These are phyloP conservation scores for Schizotus pectinicornis DNA, from an alignment of 2,888 invertebrate species.

Conservation along the genomic window DNA sequence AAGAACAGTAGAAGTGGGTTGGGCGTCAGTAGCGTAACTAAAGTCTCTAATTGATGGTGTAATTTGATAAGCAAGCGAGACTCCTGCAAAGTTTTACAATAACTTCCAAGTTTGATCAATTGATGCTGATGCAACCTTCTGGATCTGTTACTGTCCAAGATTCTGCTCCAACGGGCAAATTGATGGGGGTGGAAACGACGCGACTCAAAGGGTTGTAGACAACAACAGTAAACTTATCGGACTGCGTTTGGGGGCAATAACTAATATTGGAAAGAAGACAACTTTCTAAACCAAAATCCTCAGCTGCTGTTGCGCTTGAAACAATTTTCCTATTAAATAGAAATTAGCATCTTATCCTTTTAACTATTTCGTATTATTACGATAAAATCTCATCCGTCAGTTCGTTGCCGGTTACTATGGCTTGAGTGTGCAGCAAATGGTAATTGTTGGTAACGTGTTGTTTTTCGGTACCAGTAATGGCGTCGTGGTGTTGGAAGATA, in stretches of 20 bases:
- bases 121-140: constrained; percentile 9
- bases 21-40: constrained; percentile 20
- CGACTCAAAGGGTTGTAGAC: constrained; percentile 70
- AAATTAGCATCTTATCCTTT: not conserved
- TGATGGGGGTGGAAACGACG: constrained; percentile 60
- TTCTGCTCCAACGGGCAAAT: constrained; percentile 60
- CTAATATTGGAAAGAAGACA: constrained; percentile 70
- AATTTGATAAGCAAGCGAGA: constrained; percentile 27
- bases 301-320: constrained; percentile 7
- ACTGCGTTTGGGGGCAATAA: constrained; percentile 63
- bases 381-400: constrained; percentile 6
- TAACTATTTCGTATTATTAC: constrained; percentile 1
- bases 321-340: constrained; percentile 14
- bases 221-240: constrained; percentile 61
- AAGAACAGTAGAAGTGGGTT: constrained; percentile 7
- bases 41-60: constrained; percentile 30
- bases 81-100: constrained; percentile 19
- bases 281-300: constrained; percentile 48
- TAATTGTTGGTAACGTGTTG: constrained; percentile 90
- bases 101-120: constrained; percentile 2
- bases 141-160: constrained; percentile 31
- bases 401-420: not conserved
- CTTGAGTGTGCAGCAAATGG: constrained; percentile 24
- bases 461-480: constrained; percentile 85
- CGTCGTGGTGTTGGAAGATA: constrained; percentile 93